A percentile compares a stretch with the other conserved stretches of the same genome.
Evolutionary conservation across 1,140 invertebrate species (phyloP).

Genomic region (Hyphantria cunea): DNA sequence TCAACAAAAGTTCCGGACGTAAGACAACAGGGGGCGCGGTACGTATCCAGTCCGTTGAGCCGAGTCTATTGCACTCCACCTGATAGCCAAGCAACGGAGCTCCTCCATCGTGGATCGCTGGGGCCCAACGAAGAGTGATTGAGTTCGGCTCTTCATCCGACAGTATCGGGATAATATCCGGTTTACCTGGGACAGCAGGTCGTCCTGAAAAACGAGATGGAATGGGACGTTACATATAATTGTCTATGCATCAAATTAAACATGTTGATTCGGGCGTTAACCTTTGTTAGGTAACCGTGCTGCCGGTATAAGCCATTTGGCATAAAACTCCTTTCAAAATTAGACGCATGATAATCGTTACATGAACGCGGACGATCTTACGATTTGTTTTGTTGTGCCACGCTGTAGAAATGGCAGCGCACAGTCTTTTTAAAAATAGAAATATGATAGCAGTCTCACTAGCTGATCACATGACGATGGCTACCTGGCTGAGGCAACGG

Average conservation of each 20-base stretch:
- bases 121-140: slow-evolving; percentile 93
- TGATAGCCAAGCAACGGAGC: slow-evolving; percentile 93
- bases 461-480: slow-evolving; percentile 23
- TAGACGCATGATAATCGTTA: slow-evolving; percentile 70
- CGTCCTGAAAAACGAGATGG: slow-evolving; percentile 83
- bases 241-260: slow-evolving; percentile 24
- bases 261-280: slow-evolving; percentile 31
- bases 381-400: slow-evolving; percentile 79
- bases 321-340: slow-evolving; percentile 66
- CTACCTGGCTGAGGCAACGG: slow-evolving; percentile 16
- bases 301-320: slow-evolving; percentile 48
- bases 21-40: slow-evolving; percentile 87
- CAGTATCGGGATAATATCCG: slow-evolving; percentile 85
- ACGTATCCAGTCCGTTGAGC: slow-evolving; percentile 89
- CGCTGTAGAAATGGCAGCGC: slow-evolving; percentile 71
- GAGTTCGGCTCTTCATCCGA: slow-evolving; percentile 89
- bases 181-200: slow-evolving; percentile 89
- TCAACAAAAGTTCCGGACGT: slow-evolving; percentile 87
- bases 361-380: slow-evolving; percentile 64
- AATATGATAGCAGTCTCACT: slow-evolving; percentile 45
- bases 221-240: slow-evolving; percentile 23
- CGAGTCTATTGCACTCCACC: slow-evolving; percentile 90
- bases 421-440: slow-evolving; percentile 76
- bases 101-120: slow-evolving; percentile 92
- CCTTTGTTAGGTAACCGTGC: slow-evolving; percentile 32